phyloP scores from a whole-genome alignment of 2,113 vertebrate genomes.

The Mesitornis unicolor region DNA sequence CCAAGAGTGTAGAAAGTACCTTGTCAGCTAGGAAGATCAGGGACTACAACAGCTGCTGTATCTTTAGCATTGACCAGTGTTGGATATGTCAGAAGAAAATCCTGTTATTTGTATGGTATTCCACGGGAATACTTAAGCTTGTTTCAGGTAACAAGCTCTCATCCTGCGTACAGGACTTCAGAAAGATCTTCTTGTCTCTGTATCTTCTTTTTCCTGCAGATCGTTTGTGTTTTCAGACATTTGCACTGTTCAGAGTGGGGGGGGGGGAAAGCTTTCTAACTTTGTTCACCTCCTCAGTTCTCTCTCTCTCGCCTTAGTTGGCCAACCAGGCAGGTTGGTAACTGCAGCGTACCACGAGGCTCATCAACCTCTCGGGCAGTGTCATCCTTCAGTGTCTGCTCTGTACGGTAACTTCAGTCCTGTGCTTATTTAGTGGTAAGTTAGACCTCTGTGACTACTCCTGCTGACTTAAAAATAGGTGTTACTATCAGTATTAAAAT shows the following conservation, averaged over 20 bases:
- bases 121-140: neutral
- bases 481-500: slow-evolving; percentile 68
- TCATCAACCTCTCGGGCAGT: neutral
- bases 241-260: neutral
- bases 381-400: neutral
- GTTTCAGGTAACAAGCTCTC: neutral
- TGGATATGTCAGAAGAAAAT: neutral
- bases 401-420: neutral
- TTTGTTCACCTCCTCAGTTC: neutral
- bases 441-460: neutral
- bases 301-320: neutral
- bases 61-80: neutral
- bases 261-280: neutral
- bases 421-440: neutral
- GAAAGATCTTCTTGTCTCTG: neutral
- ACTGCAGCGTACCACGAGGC: neutral
- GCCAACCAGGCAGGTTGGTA: neutral
- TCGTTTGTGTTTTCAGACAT: neutral
- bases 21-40: neutral
- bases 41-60: neutral
- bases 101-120: neutral
- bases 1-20: neutral
- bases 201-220: neutral
- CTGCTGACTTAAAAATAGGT: neutral
- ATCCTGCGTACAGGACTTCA: neutral